Base-by-base conservation (phyloP, 2,888 invertebrate species). In the Sussaba pulchella region DNA sequence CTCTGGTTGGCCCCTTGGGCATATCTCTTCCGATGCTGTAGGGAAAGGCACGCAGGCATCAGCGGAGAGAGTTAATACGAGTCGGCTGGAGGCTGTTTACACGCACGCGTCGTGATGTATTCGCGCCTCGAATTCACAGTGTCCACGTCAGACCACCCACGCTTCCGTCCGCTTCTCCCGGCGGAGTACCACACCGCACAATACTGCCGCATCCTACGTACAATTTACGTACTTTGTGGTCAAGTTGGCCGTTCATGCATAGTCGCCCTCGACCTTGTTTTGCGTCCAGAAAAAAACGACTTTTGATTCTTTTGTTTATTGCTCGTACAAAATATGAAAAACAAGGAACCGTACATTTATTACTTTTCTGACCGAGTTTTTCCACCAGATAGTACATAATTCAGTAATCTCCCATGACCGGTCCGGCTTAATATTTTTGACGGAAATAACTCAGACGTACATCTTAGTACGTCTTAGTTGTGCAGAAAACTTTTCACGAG, bases 61-160 rank as follows among this genome's bases (percentile, higher is more conserved):
- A 72, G 72, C 78, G 24, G 70, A 75, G 80, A 82, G 84, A 85
- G 83, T 86, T 85, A 85, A 87, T 87, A 87, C 85, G 84, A 83
- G 82, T 74, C 79, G 63, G 82, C 83, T 86, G 67, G 80, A 82
- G 85, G 84, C 86, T 87, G 85, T 88, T 89, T 88, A 87, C 88
- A 85, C 83, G 83, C 85, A 80, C 84, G 71, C 59, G 63, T 63
- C 76, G 75, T 85, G 86, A 86, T 84, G 85, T 84, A 86, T 86
- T 87, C 85, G 78, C 85, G 82, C 83, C 84, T 87, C 78, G 82
- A 81, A 87, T 85, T 83, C 83, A 66, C 75, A 78, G 73, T 71
- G 81, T 85, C 82, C 82, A 57, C 78, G 71, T 67, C 83, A 36
- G 83, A 81, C 86, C 85, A 86, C 86, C 86, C 85, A 83, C 84